Evolutionary conservation across 2,113 vertebrate genomes (phyloP).

Genomic region (Hylia prasina): DNA sequence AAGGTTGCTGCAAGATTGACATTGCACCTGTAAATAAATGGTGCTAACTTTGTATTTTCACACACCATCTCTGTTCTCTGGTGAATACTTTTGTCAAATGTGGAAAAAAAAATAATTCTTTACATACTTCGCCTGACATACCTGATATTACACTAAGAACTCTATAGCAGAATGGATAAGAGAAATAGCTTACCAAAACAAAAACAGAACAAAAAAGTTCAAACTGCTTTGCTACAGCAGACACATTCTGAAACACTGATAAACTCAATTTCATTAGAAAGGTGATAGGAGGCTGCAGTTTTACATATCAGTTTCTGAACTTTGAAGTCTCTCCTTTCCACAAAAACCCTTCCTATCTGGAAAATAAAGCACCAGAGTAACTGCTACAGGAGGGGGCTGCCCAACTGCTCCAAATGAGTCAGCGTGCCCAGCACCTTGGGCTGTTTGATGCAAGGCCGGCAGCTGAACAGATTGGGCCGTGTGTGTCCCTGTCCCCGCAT

Average conservation of each 20-base stretch:
- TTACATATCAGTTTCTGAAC: not conserved
- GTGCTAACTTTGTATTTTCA: not conserved
- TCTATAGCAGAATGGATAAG: not conserved
- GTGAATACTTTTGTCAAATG: not conserved
- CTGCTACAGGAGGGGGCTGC: not conserved
- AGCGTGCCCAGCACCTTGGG: not conserved
- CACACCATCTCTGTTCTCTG: not conserved
- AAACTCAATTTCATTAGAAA: not conserved
- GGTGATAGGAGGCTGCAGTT: not conserved
- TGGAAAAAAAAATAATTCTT: not conserved
- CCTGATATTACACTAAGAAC: not conserved
- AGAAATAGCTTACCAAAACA: not conserved
- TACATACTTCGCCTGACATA: not conserved
- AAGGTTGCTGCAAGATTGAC: not conserved
- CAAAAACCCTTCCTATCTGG: not conserved
- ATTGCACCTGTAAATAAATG: not conserved
- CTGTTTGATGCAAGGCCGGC: not conserved
- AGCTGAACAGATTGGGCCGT: constrained; percentile 22
- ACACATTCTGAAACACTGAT: not conserved
- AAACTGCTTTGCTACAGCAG: not conserved
- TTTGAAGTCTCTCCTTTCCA: not conserved
- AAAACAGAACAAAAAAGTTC: not conserved
- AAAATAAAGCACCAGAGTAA: not conserved
- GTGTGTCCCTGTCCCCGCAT: not conserved
- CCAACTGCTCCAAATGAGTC: not conserved